Evolutionary conservation across 2,797 vertebrate genomes (phyloP).

Genomic region (Leucoraja ocellata): DNA sequence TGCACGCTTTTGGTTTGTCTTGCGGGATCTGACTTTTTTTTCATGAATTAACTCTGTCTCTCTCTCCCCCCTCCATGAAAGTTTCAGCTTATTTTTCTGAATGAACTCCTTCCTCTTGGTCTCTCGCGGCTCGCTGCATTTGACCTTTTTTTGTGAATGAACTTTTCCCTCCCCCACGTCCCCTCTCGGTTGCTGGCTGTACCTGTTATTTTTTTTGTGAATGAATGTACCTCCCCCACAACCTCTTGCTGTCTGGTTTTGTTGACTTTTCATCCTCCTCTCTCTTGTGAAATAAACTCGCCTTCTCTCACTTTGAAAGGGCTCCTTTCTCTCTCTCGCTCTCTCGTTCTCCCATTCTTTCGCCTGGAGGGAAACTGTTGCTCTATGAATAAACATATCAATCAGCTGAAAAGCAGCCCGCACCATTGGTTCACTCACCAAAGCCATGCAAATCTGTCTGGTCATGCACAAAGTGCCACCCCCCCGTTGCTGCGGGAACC

Average conservation of each 20-base stretch:
- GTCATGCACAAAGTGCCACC: constrained; percentile 54
- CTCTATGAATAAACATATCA: constrained; percentile 48
- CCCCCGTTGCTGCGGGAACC: constrained; percentile 56
- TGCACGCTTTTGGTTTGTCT: constrained; percentile 41
- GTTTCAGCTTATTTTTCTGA: neutral
- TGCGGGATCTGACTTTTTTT: constrained; percentile 53
- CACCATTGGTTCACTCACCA: constrained; percentile 50
- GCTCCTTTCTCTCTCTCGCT: neutral
- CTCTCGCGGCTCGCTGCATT: constrained; percentile 4
- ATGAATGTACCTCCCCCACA: neutral
- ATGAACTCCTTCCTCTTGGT: constrained; percentile 31
- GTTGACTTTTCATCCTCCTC: neutral
- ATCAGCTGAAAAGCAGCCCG: constrained; percentile 51
- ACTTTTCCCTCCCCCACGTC: neutral
- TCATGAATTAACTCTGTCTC: constrained; percentile 54
- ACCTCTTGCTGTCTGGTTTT: neutral
- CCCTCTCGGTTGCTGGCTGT: neutral
- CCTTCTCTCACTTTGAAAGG: constrained; percentile 1
- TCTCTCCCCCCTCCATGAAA: neutral
- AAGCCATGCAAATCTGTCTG: constrained; percentile 47
- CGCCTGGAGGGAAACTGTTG: constrained; percentile 40
- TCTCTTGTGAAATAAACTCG: neutral
- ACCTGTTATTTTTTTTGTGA: neutral
- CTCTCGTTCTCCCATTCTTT: neutral
- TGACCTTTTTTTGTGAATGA: constrained; percentile 31